Evolutionary conservation across 2,113 vertebrate genomes (phyloP).

Genomic region (Nicator chloris): DNA sequence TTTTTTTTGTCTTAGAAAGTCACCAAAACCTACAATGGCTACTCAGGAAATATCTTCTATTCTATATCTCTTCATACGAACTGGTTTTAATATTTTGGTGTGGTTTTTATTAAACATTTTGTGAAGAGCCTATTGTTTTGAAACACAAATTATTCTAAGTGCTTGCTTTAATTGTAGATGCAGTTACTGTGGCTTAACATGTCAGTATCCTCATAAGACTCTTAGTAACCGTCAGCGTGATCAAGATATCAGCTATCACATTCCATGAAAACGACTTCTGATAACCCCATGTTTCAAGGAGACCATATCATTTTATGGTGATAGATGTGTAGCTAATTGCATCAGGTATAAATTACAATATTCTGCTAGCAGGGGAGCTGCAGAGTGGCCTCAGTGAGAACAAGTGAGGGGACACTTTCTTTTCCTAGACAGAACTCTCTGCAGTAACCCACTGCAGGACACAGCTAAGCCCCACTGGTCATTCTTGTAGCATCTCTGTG

Average conservation of each 20-base stretch:
- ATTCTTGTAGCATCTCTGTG: neutral
- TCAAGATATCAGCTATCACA: neutral
- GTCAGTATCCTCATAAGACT: neutral
- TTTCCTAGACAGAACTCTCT: neutral
- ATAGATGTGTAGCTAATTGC: neutral
- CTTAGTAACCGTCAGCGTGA: neutral
- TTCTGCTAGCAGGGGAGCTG: neutral
- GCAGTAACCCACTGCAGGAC: neutral
- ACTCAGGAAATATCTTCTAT: neutral
- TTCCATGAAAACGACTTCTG: neutral
- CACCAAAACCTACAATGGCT: neutral
- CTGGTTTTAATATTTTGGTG: neutral
- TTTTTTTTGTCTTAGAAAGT: neutral
- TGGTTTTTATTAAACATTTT: neutral
- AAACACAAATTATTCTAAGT: neutral
- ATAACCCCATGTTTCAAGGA: neutral
- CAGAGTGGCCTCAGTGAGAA: neutral
- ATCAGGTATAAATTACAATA: neutral
- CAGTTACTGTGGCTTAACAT: neutral
- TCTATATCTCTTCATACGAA: neutral
- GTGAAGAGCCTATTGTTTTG: neutral
- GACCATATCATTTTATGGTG: neutral
- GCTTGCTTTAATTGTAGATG: neutral
- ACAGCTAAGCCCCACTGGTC: neutral
- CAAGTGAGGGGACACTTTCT: neutral